Percentiles rank a stretch among this genome's conserved stretches.
These are phyloP conservation scores for Trigoniulus corallinus DNA, from an alignment of 1,140 invertebrate species.

Conservation along the genomic window DNA sequence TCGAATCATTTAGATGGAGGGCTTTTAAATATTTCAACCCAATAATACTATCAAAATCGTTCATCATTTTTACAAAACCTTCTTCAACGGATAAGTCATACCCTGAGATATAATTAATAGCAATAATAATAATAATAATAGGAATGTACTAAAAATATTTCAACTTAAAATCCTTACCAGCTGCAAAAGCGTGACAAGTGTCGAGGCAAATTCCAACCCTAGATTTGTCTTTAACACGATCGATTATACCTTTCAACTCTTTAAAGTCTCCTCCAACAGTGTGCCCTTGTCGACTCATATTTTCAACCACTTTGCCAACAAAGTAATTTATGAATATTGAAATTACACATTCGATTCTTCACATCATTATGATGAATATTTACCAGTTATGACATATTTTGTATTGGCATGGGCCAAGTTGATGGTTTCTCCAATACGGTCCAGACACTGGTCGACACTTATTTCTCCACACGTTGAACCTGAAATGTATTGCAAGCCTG, in stretches of 20 bases:
- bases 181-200: conserved; percentile 38
- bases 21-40: conserved; percentile 33
- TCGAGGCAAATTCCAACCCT: conserved; percentile 35
- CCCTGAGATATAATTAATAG: conserved; percentile 20
- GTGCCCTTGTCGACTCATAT: conserved; percentile 31
- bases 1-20: conserved; percentile 36
- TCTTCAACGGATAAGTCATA: conserved; percentile 28
- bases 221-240: conserved; percentile 28
- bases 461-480: conserved; percentile 31
- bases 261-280: conserved; percentile 33
- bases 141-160: no score
- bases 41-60: conserved; percentile 30
- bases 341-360: no score
- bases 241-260: conserved; percentile 31
- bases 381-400: conserved; percentile 19
- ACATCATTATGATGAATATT: no score
- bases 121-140: no score
- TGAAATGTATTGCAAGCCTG: no score
- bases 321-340: background rate
- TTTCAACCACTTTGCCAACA: conserved; percentile 25
- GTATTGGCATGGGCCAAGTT: conserved; percentile 29
- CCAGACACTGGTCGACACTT: conserved; percentile 25
- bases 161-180: conserved; percentile 23
- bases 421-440: conserved; percentile 30
- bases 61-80: conserved; percentile 27